Base-by-base conservation (phyloP, 1,140 invertebrate genomes). In the Brachionus rotundiformis region DNA sequence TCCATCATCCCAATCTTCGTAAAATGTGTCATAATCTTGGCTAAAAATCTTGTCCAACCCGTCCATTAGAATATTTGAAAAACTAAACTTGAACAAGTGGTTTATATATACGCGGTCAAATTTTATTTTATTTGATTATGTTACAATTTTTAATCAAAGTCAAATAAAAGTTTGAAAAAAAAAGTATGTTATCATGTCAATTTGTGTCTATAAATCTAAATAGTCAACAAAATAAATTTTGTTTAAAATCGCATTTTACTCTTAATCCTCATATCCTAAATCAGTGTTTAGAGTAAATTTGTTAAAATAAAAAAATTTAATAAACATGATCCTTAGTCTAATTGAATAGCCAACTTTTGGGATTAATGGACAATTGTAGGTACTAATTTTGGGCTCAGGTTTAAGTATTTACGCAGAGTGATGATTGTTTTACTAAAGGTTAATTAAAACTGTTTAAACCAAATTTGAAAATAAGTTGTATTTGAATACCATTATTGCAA, bases 271-370 rank as follows among this genome's bases (percentile, higher is more conserved):
- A 36, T 68, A 63, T 63, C 61, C 29, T 63, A 29, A n/a, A 36
- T 68, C 63, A 68, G 63, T 39, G 31, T 68, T 36, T 68, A 68
- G 63, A 68, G 33, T 68, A 36, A 68, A 68, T 68, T 68, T 68
- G 63, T 36, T 19, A 68, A 36, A 33, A 36, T 41, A 23, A 33
- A 68, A n/a, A n/a, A 68, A 68, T 68, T 68, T 68, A 23, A 68
- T 68, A 10, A 68, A 68, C 63, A 68, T 68, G 63, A 68, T 33
- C 63, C 33, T 68, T 36, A 36, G 27, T 33, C 36, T 68, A 36
- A 68, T 68, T 68, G 29, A 36, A 11, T n/a, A 11, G 33, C 29
- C 27, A 33, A 68, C n/a, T 33, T 33, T 68, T 36, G 63, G 19
- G 29, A 33, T 68, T 33, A 68, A 68, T 36, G 63, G 63, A 68